A percentile compares a stretch with the other conserved stretches of the same genome.
phyloP scores from a whole-genome alignment of 2,797 vertebrate genomes.

The Spinus olivaceus region DNA sequence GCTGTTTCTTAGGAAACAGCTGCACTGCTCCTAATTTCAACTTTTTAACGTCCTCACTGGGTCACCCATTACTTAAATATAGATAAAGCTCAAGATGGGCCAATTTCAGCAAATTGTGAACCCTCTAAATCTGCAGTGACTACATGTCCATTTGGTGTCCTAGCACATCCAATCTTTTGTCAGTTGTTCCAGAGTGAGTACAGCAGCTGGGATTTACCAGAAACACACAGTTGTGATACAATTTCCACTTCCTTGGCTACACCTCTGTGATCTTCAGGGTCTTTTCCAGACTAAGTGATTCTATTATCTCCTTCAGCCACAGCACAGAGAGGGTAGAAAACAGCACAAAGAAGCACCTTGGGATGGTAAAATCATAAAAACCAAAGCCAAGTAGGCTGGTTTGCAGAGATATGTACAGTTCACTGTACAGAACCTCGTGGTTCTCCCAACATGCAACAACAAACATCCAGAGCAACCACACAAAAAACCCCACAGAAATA shows the following conservation, averaged over 20 bases:
- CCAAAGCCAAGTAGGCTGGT: background rate
- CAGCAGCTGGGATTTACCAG: background rate
- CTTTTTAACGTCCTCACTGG: background rate
- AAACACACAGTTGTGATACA: background rate
- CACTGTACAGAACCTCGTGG: background rate
- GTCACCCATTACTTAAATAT: background rate
- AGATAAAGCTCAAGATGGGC: background rate
- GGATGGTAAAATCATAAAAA: background rate
- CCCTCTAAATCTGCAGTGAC: background rate
- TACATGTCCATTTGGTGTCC: background rate
- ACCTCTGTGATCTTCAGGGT: background rate
- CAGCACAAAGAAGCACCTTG: background rate
- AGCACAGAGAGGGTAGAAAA: background rate
- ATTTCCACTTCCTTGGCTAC: background rate
- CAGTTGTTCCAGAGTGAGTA: background rate
- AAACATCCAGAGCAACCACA: background rate
- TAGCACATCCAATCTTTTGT: background rate
- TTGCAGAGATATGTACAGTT: background rate
- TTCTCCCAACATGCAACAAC: background rate
- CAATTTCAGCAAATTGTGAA: background rate
- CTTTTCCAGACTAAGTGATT: background rate
- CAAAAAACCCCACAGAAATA: background rate
- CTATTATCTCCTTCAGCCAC: background rate
- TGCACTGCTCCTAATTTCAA: background rate
- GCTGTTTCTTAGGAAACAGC: conserved; percentile 7